Base-by-base conservation (phyloP, 2,113 vertebrate species). In the Vulpes ferrilata region DNA sequence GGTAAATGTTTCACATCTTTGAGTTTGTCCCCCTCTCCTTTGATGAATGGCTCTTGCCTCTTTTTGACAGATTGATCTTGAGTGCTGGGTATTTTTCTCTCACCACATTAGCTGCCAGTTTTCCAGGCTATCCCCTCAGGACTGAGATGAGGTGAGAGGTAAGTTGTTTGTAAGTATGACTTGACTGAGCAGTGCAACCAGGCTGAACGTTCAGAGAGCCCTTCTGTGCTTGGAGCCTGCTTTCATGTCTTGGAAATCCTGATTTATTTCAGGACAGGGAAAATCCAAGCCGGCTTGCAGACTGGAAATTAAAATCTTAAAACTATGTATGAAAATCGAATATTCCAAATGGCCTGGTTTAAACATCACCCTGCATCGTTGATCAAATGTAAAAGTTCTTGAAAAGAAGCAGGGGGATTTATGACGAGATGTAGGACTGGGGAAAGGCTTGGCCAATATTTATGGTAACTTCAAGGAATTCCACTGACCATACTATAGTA, bases 71-170 rank as follows among this genome's bases (percentile, higher is more conserved):
- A 95, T 98, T 98, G 98, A 98, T 98, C 98, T 98, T 95, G 97
- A 96, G 97, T 96, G 95, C 93, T 98, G 96, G 97, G 96, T 97
- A 92, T 98, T 98, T 98, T 98, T 98, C 98, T 97, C 82, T 98
- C 97, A 97, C 96, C 97, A 98, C 1, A 0, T 97, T 98, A 98
- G 93, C 96, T 98, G 98, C 98, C 98, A 98, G 98, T 98, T 99
- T 99, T 98, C 98, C 98, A 97, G 97, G 97, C 97, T 97, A 95
- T 86, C 88, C 88, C 57, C 35, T 17, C 22, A 57, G 97, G 94
- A 97, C 74, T 3, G 38, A 98, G 98, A 99, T 98, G 99, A 99
- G 97, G 98, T 98, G 98, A 99, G 98, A 99, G 97, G 93, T 96
- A 98, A 97, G 92, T 98, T 96, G 92, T 98, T 99, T 98, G 97